Evolutionary conservation across 2,797 vertebrate genomes (phyloP), one percentile per base, ranked within the genome.

Genomic region (Pachyuromys duprasi): DNA sequence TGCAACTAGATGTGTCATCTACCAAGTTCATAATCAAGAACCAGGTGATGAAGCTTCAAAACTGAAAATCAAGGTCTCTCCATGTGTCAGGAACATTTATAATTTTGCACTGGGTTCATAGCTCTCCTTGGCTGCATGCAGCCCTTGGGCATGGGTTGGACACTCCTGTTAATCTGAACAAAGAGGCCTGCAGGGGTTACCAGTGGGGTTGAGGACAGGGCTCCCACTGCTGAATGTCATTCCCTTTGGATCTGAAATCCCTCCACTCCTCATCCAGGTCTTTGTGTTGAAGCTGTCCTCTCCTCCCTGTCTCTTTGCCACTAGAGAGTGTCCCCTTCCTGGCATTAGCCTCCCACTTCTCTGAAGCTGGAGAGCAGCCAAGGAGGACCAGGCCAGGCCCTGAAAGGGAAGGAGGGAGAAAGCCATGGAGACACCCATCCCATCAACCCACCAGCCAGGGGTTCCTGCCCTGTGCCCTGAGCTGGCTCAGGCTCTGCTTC

Each of bases 201-300:
- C 2, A 5, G 8, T 33, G 2, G 24, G 0, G 5, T 2, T 1
- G 0, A 17, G 15, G n/a, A 84, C n/a, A 2, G 39, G 20, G 8
- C 3, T 57, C 28, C 15, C 9, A 5, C 31, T 36, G 49, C 42
- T 28, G 7, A 4, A 63, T 67, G 2, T 45, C 28, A 28, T 42
- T 78, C 42, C 33, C 26, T 87, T 53, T 42, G 28, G 63, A 22
- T 11, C 36, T 49, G 42, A 60, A 42, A 13, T 42, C 4, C 60
- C 28, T 31, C 3, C n/a, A 4, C 17, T 8, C 3, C 3, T 15
- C 24, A 72, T 22, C 8, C 2, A 9, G 28, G 42, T 15, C 45
- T 63, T 3, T 13, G 9, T 67, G 36, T 33, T 70, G 60, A 65
- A 67, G 42, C 4, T 42, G 2, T 31, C 33, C 8, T 22, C 14